Base-by-base conservation (phyloP, 2,113 vertebrate species). In the Anser brachyrhynchus region DNA sequence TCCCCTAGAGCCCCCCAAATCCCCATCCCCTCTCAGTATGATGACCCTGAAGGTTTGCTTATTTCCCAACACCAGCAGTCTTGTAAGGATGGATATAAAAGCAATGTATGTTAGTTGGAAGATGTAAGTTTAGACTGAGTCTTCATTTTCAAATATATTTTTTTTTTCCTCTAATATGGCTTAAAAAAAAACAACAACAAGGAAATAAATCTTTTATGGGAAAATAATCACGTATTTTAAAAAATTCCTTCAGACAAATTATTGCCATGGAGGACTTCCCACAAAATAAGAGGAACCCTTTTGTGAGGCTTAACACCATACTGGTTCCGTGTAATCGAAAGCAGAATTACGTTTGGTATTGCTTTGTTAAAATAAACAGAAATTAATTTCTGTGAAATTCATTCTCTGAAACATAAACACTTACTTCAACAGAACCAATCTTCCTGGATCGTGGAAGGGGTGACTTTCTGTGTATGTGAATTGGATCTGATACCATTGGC, bases 401-500 rank as follows among this genome's bases (percentile, higher is more conserved):
- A 88, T 84, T 71, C 49, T 86, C 31, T 92, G 33, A 58, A 84
- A 97, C 58, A 90, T 16, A 77, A 87, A 77, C 37, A 98, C 99
- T 99, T 98, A 99, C 98, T 98, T 99, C 99, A 85, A 97, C 98
- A 84, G 98, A 98, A 95, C 98, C 97, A 65, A 99, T 98, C 96
- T 98, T 99, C 97, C 98, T 98, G 85, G 98, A 98, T 83, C 98
- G 97, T 25, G 98, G 98, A 85, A 99, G 98, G 22, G 98, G 98
- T 59, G 98, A 99, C 72, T 99, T 99, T 85, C 98, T 98, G 97
- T 99, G 98, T 96, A 99, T 99, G 92, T 99, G 98, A 98, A 99
- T 99, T 65, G 98, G 98, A 82, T 99, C 98, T 46, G 99, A 99
- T 22, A 99, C 98, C 98, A 99, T 95, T 65, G 98, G 98, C 59